Base-by-base conservation (phyloP, 2,888 invertebrate species). In the Steromphala cineraria region DNA sequence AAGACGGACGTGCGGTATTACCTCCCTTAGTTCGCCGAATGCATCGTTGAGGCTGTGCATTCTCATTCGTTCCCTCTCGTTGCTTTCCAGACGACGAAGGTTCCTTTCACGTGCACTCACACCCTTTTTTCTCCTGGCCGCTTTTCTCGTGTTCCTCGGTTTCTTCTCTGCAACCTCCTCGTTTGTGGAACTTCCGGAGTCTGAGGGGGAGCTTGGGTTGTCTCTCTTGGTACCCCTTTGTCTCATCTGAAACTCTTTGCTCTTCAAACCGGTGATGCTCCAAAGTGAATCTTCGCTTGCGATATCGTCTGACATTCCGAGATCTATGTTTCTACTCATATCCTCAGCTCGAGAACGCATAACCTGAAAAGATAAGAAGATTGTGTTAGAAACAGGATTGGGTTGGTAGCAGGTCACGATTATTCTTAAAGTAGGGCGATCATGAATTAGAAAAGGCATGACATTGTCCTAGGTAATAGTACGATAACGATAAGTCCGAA, bases 41-140 rank as follows among this genome's bases (percentile, higher is more conserved):
- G 98, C 98, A 91, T 97, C 96, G 93, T 98, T 98, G 81, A 98
- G 95, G 78, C 96, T 96, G 93, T 98, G 98, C 98, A 98, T 98
- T 89, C 98, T 95, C 96, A 97, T 97, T 81, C 98, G 95, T 94
- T 98, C 98, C 78, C 98, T 94, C 93, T 98, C 97, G 93, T 98
- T 98, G 93, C 97, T 97, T 94, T 98, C 98, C 78, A 98, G 95
- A 81, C 98, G 95, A 76, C 98, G 95, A 82, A 97, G 94, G 94
- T 97, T 98, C 84, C 97, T 95, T 92, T 98, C 98, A 80, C 97
- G 95, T 1, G 97, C 97, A 81, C 96, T 96, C 81, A 97, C 94
- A 4, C 96, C 96, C 87, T 96, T 96, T 91, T 96, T 95, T 86
- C 96, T 95, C 88, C 95, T 93, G 10, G 90, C 62, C 0, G 89